Base-by-base conservation (phyloP, 2,113 vertebrate genomes). In the Oceanodroma tethys region DNA sequence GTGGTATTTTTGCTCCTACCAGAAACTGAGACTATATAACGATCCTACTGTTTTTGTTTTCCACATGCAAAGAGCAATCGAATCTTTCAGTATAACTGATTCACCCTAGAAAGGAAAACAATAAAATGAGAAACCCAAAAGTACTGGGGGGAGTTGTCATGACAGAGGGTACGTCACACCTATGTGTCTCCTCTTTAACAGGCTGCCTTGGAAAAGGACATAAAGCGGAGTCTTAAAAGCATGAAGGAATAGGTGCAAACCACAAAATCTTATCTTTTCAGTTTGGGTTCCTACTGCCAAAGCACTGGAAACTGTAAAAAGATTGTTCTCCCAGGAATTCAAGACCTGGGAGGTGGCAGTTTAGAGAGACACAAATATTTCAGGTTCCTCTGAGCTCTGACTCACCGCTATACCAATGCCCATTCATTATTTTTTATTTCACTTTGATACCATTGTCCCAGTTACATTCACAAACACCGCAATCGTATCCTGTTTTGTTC, bases 401-500 rank as follows among this genome's bases (percentile, higher is more conserved):
- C 62, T 95, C 95, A 80, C 30, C 0, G 42, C 85, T 73, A 68
- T 60, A 58, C 63, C 81, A 67, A 36, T 48, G 70, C 86, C 95
- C 95, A 97, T 97, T 98, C 96, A 97, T 93, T 97, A 95, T 92
- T 96, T 96, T 89, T 82, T 27, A 90, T 86, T 93, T 75, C 90
- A 11, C 96, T 96, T 93, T 93, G 95, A 96, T 92, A 95, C 89
- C 88, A 95, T 97, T 98, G 96, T 98, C 97, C 96, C 83, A 2
- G 38, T 32, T 74, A 90, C 94, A 94, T 96, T 98, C 97, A 94
- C 96, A 97, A 96, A 93, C 90, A 90, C 91, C 26, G 30, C 84
- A 38, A 62, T 82, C 38, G 94, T 97, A 98, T 98, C 97, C 63
- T 70, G 93, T 96, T 97, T 97, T 97, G 95, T 94, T 97, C 94